Conservation (phyloP, 2,797 vertebrate genomes). For the Poeciliopsis paucimaculata region DNA sequence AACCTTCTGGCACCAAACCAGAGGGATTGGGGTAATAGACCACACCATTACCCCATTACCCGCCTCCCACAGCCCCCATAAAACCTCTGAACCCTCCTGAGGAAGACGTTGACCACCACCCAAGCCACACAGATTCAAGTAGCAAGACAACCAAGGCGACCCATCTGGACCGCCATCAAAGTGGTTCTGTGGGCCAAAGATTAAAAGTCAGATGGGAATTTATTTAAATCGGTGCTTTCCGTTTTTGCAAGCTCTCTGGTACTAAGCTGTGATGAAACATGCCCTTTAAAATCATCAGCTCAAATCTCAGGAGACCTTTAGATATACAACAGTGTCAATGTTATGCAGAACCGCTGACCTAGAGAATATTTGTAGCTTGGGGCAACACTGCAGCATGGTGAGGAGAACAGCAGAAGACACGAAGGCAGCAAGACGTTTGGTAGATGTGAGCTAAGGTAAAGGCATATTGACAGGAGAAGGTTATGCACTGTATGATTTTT, state of each 20-base stretch:
- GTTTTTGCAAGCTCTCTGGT: neutral
- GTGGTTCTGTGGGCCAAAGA: neutral
- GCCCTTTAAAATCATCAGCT: neutral
- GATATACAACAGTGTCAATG: neutral
- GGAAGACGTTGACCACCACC: slow-evolving; percentile 1
- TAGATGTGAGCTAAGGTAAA: neutral
- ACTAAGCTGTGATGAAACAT: neutral
- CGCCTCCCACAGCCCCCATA: neutral
- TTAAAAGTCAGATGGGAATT: neutral
- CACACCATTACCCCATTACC: neutral
- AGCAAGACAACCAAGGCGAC: neutral
- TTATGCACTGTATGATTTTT: neutral
- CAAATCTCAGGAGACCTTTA: neutral
- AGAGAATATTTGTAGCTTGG: slow-evolving; percentile 1
- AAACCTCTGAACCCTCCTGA: neutral
- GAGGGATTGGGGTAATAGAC: too few relatives aligned
- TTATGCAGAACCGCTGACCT: neutral
- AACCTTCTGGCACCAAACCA: too few relatives aligned
- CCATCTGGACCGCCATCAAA: neutral
- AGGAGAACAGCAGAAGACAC: neutral
- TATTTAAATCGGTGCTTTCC: neutral
- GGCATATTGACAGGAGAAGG: slow-evolving; percentile 1
- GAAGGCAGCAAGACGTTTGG: neutral
- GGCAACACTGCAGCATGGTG: neutral
- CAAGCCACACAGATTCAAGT: neutral